Conservation (phyloP, 2,113 vertebrate genomes). For the Rhadina sibilatrix region DNA sequence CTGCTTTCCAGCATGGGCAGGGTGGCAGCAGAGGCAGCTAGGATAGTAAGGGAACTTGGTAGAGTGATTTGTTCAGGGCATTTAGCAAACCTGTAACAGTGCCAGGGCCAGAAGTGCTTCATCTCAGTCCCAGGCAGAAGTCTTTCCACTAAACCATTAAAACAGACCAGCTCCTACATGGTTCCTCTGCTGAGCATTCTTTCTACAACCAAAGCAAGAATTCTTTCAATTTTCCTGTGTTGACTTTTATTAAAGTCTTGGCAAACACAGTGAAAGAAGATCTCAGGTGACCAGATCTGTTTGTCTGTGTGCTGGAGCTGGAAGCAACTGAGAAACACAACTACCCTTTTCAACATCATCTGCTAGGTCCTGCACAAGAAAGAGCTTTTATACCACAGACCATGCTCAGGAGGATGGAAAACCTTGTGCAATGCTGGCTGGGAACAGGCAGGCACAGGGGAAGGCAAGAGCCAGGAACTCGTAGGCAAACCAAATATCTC, state of each 20-base stretch:
- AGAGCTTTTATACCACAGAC: background rate
- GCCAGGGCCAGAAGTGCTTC: background rate
- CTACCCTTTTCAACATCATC: background rate
- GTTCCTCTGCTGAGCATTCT: background rate
- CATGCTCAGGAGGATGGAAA: background rate
- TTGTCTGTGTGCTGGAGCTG: background rate
- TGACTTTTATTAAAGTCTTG: background rate
- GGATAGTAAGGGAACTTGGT: background rate
- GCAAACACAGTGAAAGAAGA: background rate
- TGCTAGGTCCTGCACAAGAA: background rate
- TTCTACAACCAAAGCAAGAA: background rate
- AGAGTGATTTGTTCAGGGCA: background rate
- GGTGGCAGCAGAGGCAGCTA: background rate
- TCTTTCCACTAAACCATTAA: background rate
- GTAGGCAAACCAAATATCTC: background rate
- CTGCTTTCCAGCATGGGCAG: background rate
- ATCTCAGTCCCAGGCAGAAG: background rate
- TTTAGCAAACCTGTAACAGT: fast-evolving
- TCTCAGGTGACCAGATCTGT: background rate
- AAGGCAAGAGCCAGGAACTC: background rate
- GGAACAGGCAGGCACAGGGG: background rate
- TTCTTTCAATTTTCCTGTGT: background rate
- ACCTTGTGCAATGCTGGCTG: background rate
- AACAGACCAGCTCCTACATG: background rate
- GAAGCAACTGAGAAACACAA: background rate